Evolutionary conservation across 2,113 vertebrate species (phyloP), one percentile per base, ranked within the genome.

Genomic region (Proteles cristata): DNA sequence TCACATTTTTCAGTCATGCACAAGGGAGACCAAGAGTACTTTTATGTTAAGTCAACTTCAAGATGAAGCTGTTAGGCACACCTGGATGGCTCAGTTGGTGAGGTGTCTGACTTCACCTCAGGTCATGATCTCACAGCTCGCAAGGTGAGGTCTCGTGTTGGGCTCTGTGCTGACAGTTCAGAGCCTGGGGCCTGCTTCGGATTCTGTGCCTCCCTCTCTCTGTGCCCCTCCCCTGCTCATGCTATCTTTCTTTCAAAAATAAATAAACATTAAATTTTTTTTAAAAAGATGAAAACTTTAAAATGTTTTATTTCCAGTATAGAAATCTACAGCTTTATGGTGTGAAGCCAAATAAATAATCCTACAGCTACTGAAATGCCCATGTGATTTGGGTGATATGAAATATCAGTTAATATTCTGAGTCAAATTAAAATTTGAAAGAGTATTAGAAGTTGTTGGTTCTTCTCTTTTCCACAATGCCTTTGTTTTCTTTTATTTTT

Each of bases 351-450:
- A 84, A 83, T 88, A 81, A 80, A 82, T 76, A 58, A 74, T 85
- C 28, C 3, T 92, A 11, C 2, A 85, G 33, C 28, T 93, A 45
- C 69, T 95, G 53, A 90, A 93, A 92, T 96, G 71, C 17, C 1
- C 48, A 31, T 66, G 55, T 97, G 43, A 71, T 88, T 96, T 90
- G 25, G 28, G 8, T 5, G 19, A 35, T 83, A 69, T 92, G 58
- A 96, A 93, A 69, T 92, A 79, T 28, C 48, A 71, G 23, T 92
- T 95, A 91, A 85, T 89, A 86, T 90, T 88, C 14, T 85, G 50
- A 93, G 50, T 77, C 55, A 82, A n/a, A 82, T 11, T 93, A 43
- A 88, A 90, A 93, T 88, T 84, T 88, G 28, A 95, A 82, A 88
- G 61, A 93, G 14, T 82, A 66, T 90, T 94, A 89, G 26, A 90